Evolutionary conservation across 2,797 vertebrate genomes (phyloP).

Genomic region (Neosilurus hyrtlii): DNA sequence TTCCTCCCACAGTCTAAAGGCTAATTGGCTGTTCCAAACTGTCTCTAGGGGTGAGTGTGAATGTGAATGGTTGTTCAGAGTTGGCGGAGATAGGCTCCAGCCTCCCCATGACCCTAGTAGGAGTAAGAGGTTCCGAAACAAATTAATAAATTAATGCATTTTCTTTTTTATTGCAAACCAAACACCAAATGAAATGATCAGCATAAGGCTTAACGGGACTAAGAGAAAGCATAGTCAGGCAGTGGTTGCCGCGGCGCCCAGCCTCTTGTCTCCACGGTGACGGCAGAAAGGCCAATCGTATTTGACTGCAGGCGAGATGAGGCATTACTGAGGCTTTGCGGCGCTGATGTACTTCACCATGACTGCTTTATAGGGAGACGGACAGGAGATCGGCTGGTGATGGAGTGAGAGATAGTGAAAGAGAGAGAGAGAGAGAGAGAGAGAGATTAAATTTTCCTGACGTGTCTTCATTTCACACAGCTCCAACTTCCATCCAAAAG

Average conservation of each 20-base stretch:
- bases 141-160: neutral
- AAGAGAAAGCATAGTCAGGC: slow-evolving; percentile 13
- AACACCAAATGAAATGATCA: slow-evolving; percentile 14
- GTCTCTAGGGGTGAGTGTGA: no score
- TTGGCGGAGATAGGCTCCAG: no score
- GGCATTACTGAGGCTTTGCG: slow-evolving; percentile 22
- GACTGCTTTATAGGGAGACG: slow-evolving; percentile 34
- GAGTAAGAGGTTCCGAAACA: no score
- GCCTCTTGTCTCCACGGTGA: slow-evolving; percentile 43
- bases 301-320: slow-evolving; percentile 36
- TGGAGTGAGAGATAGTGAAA: neutral
- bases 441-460: neutral
- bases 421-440: neutral
- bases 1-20: no score
- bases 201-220: neutral
- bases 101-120: no score
- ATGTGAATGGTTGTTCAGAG: no score
- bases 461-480: neutral
- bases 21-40: no score
- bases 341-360: slow-evolving; percentile 14
- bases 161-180: neutral
- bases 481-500: neutral
- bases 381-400: slow-evolving; percentile 36
- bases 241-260: slow-evolving; percentile 21
- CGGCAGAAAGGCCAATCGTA: slow-evolving; percentile 35